Evolutionary conservation across 35 echinoderm and acorn worm species (phyloP), one percentile per base, ranked within the genome.

Genomic region (Patiria miniata): DNA sequence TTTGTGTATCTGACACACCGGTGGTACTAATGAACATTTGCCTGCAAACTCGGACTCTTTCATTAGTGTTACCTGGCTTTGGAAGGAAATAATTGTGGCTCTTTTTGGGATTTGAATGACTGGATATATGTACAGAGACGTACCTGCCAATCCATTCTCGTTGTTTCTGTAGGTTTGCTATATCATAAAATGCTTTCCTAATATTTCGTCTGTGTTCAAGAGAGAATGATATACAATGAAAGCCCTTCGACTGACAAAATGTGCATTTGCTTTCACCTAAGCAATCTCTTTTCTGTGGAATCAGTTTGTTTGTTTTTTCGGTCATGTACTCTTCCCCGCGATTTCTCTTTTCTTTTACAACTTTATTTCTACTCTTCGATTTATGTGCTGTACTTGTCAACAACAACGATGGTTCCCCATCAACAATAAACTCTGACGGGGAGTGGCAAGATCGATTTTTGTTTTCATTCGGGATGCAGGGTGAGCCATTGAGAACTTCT

Each of bases 11-110:
- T 28, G 30, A 36, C 17, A 59, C 32, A 10, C 73, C 89, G 1
- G 84, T 8, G 16, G 81, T 78, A 16, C 47, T 50, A 1, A 90
- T 14, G 55, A 90, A 85, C 61, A 90, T 55, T 6, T 44, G 21
- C 22, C 68, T 44, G 37, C 88, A 90, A 5, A 90, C 61, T 26
- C 28, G 56, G 3, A 58, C 17, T 58, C 33, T 68, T 23, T 15
- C 17, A 68, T 23, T 68, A n/a, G 9, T 23, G 22, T 29, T 10
- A 68, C 34, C 29, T 32, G 28, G 19, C 2, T 69, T 69, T 3
- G 61, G 61, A 21, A 69, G 26, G 61, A 23, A 69, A 34, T 23
- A 69, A 47, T 12, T 47, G 42, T 47, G 42, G 4, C 12, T 47
- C 12, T 12, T 47, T 69, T 69, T 69, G 61, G 34, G 29, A 1